These are phyloP conservation scores for Biston betularia DNA, from an alignment of 2,888 invertebrate genomes.

Conservation along the genomic window DNA sequence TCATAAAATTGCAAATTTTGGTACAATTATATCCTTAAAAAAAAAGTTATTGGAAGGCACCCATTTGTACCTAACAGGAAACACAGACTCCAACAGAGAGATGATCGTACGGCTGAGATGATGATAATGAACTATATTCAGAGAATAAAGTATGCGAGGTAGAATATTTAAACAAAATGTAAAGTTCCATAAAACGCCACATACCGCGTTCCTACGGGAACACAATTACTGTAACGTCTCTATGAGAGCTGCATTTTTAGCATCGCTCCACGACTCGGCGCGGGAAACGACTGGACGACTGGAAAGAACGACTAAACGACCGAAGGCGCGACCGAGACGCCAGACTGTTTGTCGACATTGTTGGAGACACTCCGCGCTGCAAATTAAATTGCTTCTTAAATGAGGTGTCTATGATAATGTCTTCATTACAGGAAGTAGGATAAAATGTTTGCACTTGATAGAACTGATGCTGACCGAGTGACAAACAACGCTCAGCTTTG, in stretches of 20 bases:
- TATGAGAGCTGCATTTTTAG: conserved; percentile 21
- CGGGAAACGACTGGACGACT: neutral
- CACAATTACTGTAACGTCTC: conserved; percentile 15
- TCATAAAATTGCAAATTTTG: no score
- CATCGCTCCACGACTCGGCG: neutral
- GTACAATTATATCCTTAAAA: no score
- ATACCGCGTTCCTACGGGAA: conserved; percentile 3
- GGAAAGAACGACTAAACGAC: neutral
- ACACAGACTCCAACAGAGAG: no score
- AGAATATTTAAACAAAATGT: neutral
- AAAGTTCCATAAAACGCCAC: conserved; percentile 3
- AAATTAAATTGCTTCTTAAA: conserved; percentile 8
- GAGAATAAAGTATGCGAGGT: no score
- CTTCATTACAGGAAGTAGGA: neutral
- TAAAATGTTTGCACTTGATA: no score
- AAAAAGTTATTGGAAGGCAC: no score
- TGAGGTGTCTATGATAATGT: conserved; percentile 6
- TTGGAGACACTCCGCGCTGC: neutral
- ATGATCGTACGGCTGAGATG: no score
- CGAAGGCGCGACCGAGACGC: neutral
- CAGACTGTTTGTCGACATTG: conserved; percentile 17
- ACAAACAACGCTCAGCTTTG: no score
- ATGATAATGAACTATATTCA: no score
- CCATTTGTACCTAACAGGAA: no score
- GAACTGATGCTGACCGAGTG: no score